phyloP scores from a whole-genome alignment of 2,888 invertebrate species.

The Carpatolechia fugitivella region DNA sequence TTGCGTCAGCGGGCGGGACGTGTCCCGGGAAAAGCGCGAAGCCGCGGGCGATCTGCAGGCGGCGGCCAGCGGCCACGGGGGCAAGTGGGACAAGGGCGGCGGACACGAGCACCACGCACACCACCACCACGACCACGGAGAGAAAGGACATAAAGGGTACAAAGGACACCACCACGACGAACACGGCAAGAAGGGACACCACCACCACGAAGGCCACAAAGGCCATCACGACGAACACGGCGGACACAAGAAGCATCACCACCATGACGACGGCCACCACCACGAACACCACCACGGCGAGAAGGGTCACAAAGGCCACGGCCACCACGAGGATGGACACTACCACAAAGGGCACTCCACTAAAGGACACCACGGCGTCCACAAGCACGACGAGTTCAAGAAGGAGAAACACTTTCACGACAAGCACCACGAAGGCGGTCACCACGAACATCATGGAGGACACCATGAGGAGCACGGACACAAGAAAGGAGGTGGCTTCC shows the following conservation, averaged over 20 bases:
- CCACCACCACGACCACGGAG: conserved; percentile 83
- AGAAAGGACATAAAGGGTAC: conserved; percentile 88
- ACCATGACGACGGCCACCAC: conserved; percentile 83
- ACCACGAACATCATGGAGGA: conserved; percentile 88
- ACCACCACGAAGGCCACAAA: conserved; percentile 83
- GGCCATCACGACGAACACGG: conserved; percentile 82
- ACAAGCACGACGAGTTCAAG: conserved; percentile 91
- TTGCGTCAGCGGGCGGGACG: conserved; percentile 74
- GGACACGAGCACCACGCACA: conserved; percentile 83
- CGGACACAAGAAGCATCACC: conserved; percentile 83
- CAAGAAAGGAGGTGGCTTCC: conserved; percentile 89
- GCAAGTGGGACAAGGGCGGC: conserved; percentile 79
- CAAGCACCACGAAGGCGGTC: conserved; percentile 88
- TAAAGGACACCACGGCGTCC: conserved; percentile 91
- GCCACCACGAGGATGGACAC: conserved; percentile 80
- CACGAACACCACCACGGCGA: conserved; percentile 83
- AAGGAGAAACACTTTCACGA: conserved; percentile 93
- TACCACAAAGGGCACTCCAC: conserved; percentile 92
- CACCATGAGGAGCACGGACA: conserved; percentile 88
- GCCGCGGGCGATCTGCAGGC: conserved; percentile 67
- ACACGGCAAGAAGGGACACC: conserved; percentile 86
- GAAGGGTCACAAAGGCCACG: conserved; percentile 82
- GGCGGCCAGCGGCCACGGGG: conserved; percentile 71
- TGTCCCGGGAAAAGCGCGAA: conserved; percentile 66
- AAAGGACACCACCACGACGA: conserved; percentile 81